Conservation (phyloP, 2,797 vertebrate genomes). For the Dendrocincla tyrannina region DNA sequence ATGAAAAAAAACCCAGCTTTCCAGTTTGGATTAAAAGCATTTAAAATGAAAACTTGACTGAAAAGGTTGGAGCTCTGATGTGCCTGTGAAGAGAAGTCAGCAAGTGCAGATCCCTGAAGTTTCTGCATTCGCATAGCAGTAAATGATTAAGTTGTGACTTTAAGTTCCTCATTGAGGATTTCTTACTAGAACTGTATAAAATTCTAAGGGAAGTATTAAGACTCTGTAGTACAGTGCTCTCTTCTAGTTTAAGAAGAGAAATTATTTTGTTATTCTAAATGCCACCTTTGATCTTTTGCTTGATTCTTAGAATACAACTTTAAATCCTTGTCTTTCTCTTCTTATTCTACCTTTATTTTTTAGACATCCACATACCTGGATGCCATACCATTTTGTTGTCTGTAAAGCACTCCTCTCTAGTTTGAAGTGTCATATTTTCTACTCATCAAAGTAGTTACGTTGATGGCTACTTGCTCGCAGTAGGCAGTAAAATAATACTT, state of each 20-base stretch:
- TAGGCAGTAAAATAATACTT: neutral
- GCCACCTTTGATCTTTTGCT: neutral
- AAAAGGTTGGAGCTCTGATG: neutral
- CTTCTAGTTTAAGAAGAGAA: neutral
- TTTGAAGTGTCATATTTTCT: neutral
- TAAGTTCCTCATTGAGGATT: neutral
- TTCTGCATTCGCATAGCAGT: neutral
- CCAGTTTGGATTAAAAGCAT: neutral
- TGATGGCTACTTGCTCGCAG: neutral
- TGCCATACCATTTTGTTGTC: neutral
- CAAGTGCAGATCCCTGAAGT: neutral
- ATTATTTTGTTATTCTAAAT: neutral
- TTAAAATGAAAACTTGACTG: neutral
- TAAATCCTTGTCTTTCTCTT: neutral
- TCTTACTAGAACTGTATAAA: neutral
- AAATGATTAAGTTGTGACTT: neutral
- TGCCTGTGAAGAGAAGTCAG: neutral
- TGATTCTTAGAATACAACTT: neutral
- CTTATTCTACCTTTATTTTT: neutral
- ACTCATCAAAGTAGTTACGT: neutral
- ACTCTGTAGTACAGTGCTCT: neutral
- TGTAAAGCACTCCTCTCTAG: neutral
- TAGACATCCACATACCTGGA: neutral
- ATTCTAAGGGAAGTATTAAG: neutral
- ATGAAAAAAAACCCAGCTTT: neutral